Evolutionary conservation across 2,113 vertebrate genomes (phyloP), one percentile per base, ranked within the genome.

Genomic region (Nothobranchius furzeri): DNA sequence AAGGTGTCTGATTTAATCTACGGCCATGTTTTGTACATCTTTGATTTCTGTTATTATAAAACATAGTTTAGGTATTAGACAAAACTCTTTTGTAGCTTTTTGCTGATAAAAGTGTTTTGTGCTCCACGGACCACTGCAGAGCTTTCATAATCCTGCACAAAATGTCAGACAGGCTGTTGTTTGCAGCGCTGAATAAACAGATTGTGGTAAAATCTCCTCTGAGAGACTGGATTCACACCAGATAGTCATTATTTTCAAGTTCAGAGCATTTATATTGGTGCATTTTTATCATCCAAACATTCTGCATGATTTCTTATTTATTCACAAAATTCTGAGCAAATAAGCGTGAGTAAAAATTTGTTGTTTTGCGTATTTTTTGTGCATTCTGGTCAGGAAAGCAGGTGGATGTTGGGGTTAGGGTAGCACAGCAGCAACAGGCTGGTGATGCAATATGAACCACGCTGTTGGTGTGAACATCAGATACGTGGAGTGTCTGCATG

Each of bases 1-100:
- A 61, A 79, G 76, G 37, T 65, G 73, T 75, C 70, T 81, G 70
- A 79, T 81, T 85, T 73, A 71, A 79, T 59, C 63, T 70, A 3
- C 6, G 52, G 67, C 55, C 57, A 57, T 47, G 43, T 40, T 9
- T 24, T 11, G 59, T 17, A 45, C 36, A 1, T 61, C n/a, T n/a
- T 47, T 49, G 11, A 7, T 9, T 45, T 12, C 36, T 20, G 48
- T 50, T 50, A 10, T 9, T 25, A n/a, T 53, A 0, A 43, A 24
- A 52, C 3, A 3, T 20, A 6, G 13, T 60, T 10, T 60, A 36
- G 0, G 4, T 60, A 11, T 12, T 40, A 54, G 17, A 7, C 9
- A 13, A 45, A 24, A 0, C 1, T 12, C 7, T 17, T 37, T 62
- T 37, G 11, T 17, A 11, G 14, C 3, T 5, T 6, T 20, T 12